These are phyloP conservation scores for Apis mellifera DNA, from an alignment of 1,140 invertebrate species.

Conservation along the genomic window DNA sequence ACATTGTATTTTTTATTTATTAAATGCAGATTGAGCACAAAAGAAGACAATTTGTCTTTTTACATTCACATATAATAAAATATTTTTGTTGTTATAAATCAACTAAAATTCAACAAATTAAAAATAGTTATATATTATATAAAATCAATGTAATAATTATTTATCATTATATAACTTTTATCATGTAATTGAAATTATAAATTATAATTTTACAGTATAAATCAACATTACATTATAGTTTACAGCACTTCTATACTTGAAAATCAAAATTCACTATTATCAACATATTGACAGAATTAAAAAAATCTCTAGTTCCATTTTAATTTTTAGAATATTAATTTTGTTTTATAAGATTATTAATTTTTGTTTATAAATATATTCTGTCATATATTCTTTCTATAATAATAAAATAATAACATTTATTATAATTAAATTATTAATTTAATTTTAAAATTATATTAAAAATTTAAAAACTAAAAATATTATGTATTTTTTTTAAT, in stretches of 20 bases:
- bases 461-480: not conserved
- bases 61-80: not conserved
- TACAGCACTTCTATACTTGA: not conserved
- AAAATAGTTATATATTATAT: not conserved
- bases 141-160: not conserved
- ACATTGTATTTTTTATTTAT: conserved; percentile 86
- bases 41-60: not conserved
- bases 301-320: not conserved
- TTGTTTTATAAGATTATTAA: not conserved
- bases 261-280: not conserved
- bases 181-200: not conserved
- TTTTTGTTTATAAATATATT: not conserved
- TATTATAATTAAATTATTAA: not conserved
- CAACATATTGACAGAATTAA: not conserved
- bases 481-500: not conserved
- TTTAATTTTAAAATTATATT: not conserved
- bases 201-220: not conserved
- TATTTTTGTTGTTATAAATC: not conserved
- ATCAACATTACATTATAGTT: not conserved
- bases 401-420: not conserved
- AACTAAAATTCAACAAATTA: not conserved
- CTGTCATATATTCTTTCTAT: not conserved
- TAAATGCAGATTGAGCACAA: not conserved
- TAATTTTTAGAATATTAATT: not conserved
- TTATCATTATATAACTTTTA: not conserved